phyloP scores from a whole-genome alignment of 2,113 vertebrate species.

The Myiagra hebetior region DNA sequence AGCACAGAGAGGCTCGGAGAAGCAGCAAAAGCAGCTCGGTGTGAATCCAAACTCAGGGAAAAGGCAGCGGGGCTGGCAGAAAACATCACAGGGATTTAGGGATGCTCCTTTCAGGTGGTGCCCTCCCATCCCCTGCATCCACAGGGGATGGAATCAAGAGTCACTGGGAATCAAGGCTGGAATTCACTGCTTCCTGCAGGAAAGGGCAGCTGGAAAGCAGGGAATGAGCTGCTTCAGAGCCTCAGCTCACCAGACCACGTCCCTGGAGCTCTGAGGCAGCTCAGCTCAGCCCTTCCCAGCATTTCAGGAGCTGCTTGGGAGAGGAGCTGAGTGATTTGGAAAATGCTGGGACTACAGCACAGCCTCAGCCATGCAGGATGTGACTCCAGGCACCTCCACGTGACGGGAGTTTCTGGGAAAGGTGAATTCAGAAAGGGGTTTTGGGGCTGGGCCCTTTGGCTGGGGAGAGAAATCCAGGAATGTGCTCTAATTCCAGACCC shows the following conservation, averaged over 20 bases:
- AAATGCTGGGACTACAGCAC: not conserved
- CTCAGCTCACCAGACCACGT: not conserved
- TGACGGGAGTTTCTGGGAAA: not conserved
- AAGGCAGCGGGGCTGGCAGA: rapidly evolving
- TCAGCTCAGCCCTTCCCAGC: not conserved
- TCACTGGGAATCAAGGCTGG: not conserved
- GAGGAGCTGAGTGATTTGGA: not conserved
- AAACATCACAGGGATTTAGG: not conserved
- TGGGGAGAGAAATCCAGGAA: not conserved
- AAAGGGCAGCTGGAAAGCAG: not conserved
- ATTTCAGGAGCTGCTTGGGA: not conserved
- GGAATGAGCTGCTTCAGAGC: not conserved
- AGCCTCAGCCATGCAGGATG: not conserved
- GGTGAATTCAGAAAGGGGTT: not conserved
- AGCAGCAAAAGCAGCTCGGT: not conserved
- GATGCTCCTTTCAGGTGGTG: not conserved
- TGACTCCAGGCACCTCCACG: not conserved
- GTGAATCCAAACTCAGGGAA: not conserved
- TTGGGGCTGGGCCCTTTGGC: not conserved
- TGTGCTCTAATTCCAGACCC: not conserved
- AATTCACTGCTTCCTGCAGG: not conserved
- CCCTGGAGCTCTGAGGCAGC: not conserved
- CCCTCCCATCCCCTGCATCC: not conserved
- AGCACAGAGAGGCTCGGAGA: not conserved
- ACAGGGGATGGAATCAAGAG: not conserved